Conservation (phyloP, 2,888 invertebrate genomes). For the Philereme transversata region DNA sequence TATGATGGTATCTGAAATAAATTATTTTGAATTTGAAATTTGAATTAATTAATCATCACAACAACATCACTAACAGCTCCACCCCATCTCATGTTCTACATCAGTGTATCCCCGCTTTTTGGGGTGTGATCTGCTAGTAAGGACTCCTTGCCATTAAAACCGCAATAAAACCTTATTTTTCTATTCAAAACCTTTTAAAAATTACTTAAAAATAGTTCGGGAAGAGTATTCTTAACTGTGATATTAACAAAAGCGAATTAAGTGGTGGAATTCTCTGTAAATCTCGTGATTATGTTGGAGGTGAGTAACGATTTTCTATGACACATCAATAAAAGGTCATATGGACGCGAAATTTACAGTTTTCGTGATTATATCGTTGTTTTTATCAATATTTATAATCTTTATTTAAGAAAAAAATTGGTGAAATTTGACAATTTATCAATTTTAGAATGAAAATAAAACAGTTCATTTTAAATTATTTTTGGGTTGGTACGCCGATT, state of each 20-base stretch:
- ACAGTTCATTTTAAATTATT: too few species aligned
- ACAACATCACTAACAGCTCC: slow-evolving; percentile 46
- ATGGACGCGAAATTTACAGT: too few species aligned
- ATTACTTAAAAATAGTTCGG: slow-evolving; percentile 19
- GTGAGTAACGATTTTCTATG: slow-evolving; percentile 69
- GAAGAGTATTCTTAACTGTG: slow-evolving; percentile 14
- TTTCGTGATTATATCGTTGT: too few species aligned
- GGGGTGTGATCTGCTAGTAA: slow-evolving; percentile 71
- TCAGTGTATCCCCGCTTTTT: slow-evolving; percentile 68
- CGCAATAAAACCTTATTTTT: slow-evolving; percentile 61
- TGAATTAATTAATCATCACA: slow-evolving; percentile 6
- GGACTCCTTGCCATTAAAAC: slow-evolving; percentile 64
- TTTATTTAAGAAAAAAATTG: too few species aligned
- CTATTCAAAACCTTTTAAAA: slow-evolving; percentile 54
- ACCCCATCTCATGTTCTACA: slow-evolving; percentile 48
- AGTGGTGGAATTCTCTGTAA: slow-evolving; percentile 17
- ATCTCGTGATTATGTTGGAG: slow-evolving; percentile 38
- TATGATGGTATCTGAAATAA: too few species aligned
- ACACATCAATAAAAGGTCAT: slow-evolving; percentile 39
- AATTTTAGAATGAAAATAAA: too few species aligned
- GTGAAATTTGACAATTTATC: too few species aligned
- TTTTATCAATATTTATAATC: too few species aligned
- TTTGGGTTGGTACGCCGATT: too few species aligned
- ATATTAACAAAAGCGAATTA: slow-evolving; percentile 11
- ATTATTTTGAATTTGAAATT: too few species aligned